Percentiles rank a stretch among this genome's conserved stretches.
These are phyloP conservation scores for Sebastes hubbsi DNA, from an alignment of 2,797 vertebrate genomes.

Conservation along the genomic window DNA sequence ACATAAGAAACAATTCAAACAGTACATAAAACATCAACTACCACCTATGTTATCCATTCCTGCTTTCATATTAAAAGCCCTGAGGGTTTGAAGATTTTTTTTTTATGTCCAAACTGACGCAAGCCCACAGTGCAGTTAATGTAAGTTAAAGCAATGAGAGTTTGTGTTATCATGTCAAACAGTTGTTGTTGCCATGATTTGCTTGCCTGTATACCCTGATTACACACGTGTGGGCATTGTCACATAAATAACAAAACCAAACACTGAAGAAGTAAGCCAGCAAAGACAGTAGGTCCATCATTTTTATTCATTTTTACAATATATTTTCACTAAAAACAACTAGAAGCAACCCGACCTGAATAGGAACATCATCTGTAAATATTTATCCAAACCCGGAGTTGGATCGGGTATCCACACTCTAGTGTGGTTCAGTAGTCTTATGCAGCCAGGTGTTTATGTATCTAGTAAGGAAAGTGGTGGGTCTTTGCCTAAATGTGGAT, in stretches of 20 bases:
- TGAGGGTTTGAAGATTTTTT: not conserved
- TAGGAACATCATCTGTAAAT: not conserved
- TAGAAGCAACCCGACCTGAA: too few relatives aligned
- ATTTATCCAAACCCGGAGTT: fast-evolving
- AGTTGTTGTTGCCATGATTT: too few relatives aligned
- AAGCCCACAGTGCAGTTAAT: too few relatives aligned
- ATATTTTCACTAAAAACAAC: not conserved
- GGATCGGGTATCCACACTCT: fast-evolving
- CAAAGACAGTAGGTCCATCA: not conserved
- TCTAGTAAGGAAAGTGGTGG: not conserved
- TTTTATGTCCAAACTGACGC: too few relatives aligned
- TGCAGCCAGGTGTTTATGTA: not conserved
- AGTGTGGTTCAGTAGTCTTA: not conserved
- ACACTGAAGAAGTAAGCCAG: not conserved
- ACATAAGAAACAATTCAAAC: not conserved
- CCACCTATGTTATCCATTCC: not conserved
- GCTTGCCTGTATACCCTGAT: too few relatives aligned
- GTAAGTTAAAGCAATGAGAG: fast-evolving
- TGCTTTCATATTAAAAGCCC: not conserved
- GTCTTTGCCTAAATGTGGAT: not conserved
- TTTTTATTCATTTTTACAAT: too few relatives aligned
- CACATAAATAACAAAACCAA: too few relatives aligned
- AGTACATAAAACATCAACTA: not conserved
- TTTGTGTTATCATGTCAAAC: too few relatives aligned
- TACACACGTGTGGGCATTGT: too few relatives aligned